These are phyloP conservation scores for Rhabdomys pumilio DNA, from an alignment of 2,797 vertebrate genomes.

Conservation along the genomic window DNA sequence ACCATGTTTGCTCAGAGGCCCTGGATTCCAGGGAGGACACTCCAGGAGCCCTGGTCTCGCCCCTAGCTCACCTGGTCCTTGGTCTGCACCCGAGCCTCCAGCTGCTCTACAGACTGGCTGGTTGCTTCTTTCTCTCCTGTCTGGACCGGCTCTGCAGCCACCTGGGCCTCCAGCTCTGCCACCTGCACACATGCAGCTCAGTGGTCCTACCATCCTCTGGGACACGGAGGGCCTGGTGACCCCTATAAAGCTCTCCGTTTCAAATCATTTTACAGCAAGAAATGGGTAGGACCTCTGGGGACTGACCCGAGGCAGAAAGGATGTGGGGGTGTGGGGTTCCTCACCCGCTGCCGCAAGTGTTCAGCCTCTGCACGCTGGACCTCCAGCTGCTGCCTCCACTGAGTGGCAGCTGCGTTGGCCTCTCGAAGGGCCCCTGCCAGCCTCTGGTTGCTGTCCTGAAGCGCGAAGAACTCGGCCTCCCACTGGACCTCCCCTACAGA, in stretches of 20 bases:
- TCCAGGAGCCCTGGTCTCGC: too few species aligned
- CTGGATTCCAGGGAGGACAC: fast-evolving
- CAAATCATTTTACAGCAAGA: constrained; percentile 11
- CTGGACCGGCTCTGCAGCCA: constrained; percentile 85
- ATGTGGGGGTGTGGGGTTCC: not conserved
- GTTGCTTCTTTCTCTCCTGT: constrained; percentile 91
- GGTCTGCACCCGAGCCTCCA: constrained; percentile 94
- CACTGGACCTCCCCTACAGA: constrained; percentile 96
- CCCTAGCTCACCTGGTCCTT: constrained; percentile 93
- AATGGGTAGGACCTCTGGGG: not conserved
- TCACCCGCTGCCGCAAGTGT: constrained; percentile 93
- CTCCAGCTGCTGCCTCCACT: constrained; percentile 96
- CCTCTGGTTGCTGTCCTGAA: constrained; percentile 97
- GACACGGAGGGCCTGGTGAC: not conserved
- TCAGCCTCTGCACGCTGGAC: constrained; percentile 96
- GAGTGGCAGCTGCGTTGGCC: constrained; percentile 94
- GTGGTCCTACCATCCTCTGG: fast-evolving
- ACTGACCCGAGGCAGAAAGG: not conserved
- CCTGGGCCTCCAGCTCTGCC: constrained; percentile 94
- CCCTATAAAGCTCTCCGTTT: not conserved
- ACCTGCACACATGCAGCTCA: constrained; percentile 89
- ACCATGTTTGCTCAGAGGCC: not conserved
- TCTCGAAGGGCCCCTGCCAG: constrained; percentile 95
- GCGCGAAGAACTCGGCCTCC: constrained; percentile 96
- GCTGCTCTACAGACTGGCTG: constrained; percentile 92